Percentiles rank a stretch among this genome's conserved stretches.
Evolutionary conservation across 2,888 invertebrate genomes (phyloP).

Genomic region (Flexamia atlantica): DNA sequence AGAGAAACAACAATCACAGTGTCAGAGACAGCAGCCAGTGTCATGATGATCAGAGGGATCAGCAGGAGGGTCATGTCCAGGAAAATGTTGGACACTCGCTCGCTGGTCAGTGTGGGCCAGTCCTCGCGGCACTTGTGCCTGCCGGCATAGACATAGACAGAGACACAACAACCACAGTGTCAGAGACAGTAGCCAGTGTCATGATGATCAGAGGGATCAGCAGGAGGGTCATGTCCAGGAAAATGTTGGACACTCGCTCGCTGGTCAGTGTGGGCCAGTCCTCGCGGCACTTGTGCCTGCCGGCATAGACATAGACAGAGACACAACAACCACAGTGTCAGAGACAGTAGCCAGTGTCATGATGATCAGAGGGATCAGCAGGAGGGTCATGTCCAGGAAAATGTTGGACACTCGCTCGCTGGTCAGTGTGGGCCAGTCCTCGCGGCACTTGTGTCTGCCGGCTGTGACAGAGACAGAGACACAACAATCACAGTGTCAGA

Average conservation of each 20-base stretch:
- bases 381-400: slow-evolving; percentile 83
- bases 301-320: too few species aligned
- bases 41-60: slow-evolving; percentile 87
- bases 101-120: slow-evolving; percentile 81
- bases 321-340: too few species aligned
- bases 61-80: slow-evolving; percentile 84
- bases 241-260: slow-evolving; percentile 84
- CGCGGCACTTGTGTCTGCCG: slow-evolving; percentile 82
- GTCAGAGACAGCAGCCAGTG: slow-evolving; percentile 80
- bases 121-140: slow-evolving; percentile 84
- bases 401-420: slow-evolving; percentile 85
- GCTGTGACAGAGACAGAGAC: too few species aligned
- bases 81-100: slow-evolving; percentile 84
- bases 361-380: slow-evolving; percentile 85
- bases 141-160: too few species aligned
- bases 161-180: too few species aligned
- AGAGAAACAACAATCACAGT: slow-evolving; percentile 64
- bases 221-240: slow-evolving; percentile 84
- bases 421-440: slow-evolving; percentile 81
- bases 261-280: slow-evolving; percentile 81
- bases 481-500: too few species aligned
- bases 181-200: slow-evolving; percentile 78
- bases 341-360: slow-evolving; percentile 81
- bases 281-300: slow-evolving; percentile 84
- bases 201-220: slow-evolving; percentile 87